Percentiles rank a stretch among this genome's conserved stretches.
Conservation (phyloP, 2,113 vertebrate species). For the Diphyllodes magnificus region DNA sequence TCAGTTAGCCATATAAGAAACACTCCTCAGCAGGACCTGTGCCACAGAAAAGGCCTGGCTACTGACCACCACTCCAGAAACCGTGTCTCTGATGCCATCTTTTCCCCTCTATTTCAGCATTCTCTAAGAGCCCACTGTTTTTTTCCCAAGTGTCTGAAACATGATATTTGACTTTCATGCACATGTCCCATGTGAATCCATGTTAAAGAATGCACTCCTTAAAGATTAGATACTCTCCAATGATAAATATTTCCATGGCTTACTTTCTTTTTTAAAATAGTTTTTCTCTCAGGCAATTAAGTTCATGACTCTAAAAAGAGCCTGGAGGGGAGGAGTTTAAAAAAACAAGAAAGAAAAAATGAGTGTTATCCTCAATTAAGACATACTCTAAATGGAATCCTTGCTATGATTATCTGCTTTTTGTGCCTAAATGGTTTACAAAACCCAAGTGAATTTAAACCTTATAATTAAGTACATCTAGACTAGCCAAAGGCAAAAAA, state of each 20-base stretch:
- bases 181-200: rapidly evolving
- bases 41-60: not conserved
- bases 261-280: not conserved
- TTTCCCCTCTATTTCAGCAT: not conserved
- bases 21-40: not conserved
- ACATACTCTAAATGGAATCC: not conserved
- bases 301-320: not conserved
- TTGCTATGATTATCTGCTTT: not conserved
- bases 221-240: not conserved
- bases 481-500: conserved; percentile 37
- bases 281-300: not conserved
- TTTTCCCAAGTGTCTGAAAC: not conserved
- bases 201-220: not conserved
- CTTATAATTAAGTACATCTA: conserved; percentile 33
- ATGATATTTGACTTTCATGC: not conserved
- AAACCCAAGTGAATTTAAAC: conserved; percentile 35
- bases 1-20: not conserved
- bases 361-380: not conserved
- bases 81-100: rapidly evolving
- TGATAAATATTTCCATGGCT: not conserved
- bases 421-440: conserved; percentile 31
- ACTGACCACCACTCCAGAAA: not conserved
- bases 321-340: not conserved
- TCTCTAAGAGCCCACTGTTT: not conserved
- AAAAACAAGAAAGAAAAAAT: not conserved